Conservation (phyloP, 2,113 vertebrate genomes). For the Deroptyus accipitrinus region DNA sequence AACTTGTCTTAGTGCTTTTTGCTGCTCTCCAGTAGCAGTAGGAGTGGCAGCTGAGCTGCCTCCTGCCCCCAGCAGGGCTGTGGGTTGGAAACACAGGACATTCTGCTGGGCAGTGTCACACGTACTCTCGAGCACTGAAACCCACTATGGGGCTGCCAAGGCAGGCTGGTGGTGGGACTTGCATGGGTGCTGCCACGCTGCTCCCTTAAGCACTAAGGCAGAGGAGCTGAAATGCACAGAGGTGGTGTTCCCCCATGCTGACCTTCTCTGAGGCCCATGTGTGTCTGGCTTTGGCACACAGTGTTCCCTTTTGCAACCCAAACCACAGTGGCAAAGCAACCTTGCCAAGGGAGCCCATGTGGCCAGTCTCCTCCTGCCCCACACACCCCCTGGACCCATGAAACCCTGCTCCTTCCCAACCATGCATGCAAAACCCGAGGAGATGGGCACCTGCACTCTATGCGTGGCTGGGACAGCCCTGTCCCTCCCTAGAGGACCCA, state of each 20-base stretch:
- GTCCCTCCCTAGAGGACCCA: neutral
- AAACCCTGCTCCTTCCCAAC: neutral
- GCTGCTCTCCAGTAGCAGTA: neutral
- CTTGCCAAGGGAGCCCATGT: neutral
- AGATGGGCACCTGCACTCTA: neutral
- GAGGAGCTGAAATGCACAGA: neutral
- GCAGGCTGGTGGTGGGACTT: neutral
- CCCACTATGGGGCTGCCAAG: neutral
- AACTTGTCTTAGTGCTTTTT: neutral
- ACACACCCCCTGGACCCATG: fast-evolving
- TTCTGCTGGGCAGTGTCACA: neutral
- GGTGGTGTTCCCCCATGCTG: neutral
- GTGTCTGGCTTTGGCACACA: neutral
- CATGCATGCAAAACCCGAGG: fast-evolving
- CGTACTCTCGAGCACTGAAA: neutral
- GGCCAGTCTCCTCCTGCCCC: neutral
- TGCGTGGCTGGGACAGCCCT: neutral
- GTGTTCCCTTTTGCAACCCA: neutral
- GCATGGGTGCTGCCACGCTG: neutral
- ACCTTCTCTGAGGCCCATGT: neutral
- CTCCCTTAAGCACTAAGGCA: neutral
- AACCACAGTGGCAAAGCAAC: neutral
- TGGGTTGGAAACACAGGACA: neutral
- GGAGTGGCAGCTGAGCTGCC: neutral
- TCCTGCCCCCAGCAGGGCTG: neutral